phyloP scores from a whole-genome alignment of 2,797 vertebrate genomes.

The Xiphophorus birchmanni region DNA sequence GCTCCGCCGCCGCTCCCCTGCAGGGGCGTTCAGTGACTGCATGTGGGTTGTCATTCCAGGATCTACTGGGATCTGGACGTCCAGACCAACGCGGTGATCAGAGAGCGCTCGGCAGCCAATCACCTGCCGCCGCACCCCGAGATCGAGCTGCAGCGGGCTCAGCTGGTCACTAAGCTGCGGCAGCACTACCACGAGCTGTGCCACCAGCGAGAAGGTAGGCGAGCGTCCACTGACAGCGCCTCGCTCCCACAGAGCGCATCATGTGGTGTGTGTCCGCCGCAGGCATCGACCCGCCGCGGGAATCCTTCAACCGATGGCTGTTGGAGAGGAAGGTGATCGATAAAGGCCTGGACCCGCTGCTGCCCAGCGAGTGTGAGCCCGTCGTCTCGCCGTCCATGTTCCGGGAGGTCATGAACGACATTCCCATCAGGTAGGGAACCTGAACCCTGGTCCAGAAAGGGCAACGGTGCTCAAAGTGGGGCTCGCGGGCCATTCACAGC shows the following conservation, averaged over 20 bases:
- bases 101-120: slow-evolving; percentile 84
- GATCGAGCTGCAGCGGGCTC: slow-evolving; percentile 93
- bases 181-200: slow-evolving; percentile 97
- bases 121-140: slow-evolving; percentile 93
- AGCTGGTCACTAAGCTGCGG: slow-evolving; percentile 93
- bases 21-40: neutral
- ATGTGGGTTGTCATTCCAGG: slow-evolving; percentile 66
- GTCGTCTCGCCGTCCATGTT: slow-evolving; percentile 97
- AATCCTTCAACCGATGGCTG: slow-evolving; percentile 98
- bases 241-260: neutral
- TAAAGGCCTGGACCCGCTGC: slow-evolving; percentile 91
- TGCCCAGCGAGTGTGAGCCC: slow-evolving; percentile 95
- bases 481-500: too few relatives aligned
- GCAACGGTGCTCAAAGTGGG: too few relatives aligned
- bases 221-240: neutral
- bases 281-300: slow-evolving; percentile 96
- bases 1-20: neutral
- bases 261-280: neutral
- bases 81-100: slow-evolving; percentile 94
- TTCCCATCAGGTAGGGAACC: slow-evolving; percentile 92
- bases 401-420: slow-evolving; percentile 98
- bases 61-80: slow-evolving; percentile 97
- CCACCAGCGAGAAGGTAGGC: slow-evolving; percentile 91
- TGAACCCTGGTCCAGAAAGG: neutral
- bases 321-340: slow-evolving; percentile 95